Evolutionary conservation across 2,888 invertebrate species (phyloP).

Genomic region (Lutraria lutraria): DNA sequence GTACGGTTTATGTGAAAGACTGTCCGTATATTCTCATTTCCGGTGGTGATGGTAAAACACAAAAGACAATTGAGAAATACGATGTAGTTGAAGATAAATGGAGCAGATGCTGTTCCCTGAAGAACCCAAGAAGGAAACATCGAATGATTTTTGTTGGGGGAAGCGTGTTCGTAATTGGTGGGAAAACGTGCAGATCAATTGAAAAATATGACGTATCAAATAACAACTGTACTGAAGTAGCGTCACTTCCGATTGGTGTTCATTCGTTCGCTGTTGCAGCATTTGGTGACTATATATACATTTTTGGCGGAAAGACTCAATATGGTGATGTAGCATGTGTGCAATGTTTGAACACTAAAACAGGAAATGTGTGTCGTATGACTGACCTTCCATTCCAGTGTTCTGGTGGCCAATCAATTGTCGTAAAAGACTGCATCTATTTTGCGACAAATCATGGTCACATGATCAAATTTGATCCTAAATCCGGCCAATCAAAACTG

Average conservation of each 20-base stretch:
- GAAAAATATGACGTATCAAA: constrained; percentile 42
- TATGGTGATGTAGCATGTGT: constrained; percentile 37
- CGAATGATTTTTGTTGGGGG: constrained; percentile 32
- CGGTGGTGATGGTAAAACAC: constrained; percentile 48
- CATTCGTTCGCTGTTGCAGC: constrained; percentile 25
- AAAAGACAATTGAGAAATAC: constrained; percentile 27
- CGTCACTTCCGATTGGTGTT: constrained; percentile 40
- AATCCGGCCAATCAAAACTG: constrained; percentile 45
- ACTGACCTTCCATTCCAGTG: constrained; percentile 47
- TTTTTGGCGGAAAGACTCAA: constrained; percentile 50
- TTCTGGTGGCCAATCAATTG: constrained; percentile 57
- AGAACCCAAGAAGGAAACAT: constrained; percentile 31
- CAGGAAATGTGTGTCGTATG: constrained; percentile 28
- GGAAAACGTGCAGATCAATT: constrained; percentile 24
- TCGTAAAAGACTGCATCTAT: constrained; percentile 44
- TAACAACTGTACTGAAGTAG: constrained; percentile 26
- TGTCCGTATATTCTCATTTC: constrained; percentile 56
- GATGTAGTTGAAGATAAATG: constrained; percentile 58
- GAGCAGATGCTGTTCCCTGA: constrained; percentile 30
- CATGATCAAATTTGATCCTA: constrained; percentile 51
- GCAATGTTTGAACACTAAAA: constrained; percentile 47
- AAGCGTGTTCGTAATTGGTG: constrained; percentile 49
- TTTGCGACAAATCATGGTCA: constrained; percentile 57
- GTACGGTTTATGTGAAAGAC: constrained; percentile 31
- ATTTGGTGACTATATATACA: constrained; percentile 35